phyloP scores from a whole-genome alignment of 2,797 vertebrate species.

The Leptodactylus fallax region DNA sequence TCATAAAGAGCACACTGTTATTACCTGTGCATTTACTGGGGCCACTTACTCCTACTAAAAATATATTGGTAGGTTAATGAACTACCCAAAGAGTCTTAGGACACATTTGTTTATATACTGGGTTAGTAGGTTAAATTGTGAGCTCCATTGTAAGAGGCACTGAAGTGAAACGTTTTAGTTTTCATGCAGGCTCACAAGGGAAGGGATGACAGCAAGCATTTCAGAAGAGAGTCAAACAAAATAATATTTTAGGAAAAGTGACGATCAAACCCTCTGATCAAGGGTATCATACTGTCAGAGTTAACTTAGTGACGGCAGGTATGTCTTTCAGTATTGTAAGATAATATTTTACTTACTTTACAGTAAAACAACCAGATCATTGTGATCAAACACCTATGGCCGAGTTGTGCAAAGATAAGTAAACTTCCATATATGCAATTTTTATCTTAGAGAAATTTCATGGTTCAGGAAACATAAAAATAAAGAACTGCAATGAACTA shows the following conservation, averaged over 20 bases:
- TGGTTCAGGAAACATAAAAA: neutral
- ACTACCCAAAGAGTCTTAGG: neutral
- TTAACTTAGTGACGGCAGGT: no score
- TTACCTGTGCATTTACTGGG: neutral
- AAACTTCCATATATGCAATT: neutral
- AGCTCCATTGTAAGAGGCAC: neutral
- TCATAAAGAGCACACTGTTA: neutral
- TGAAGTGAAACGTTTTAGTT: neutral
- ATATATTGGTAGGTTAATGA: conserved; percentile 1
- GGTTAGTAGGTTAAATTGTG: neutral
- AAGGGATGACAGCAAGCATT: neutral
- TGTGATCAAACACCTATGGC: no score
- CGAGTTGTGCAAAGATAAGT: no score
- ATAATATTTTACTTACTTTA: no score
- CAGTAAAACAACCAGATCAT: no score
- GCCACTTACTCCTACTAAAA: neutral
- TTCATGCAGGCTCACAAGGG: neutral
- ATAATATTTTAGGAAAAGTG: no score
- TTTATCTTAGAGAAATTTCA: neutral
- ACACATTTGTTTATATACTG: neutral
- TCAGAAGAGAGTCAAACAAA: no score
- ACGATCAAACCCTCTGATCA: no score
- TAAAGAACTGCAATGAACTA: neutral
- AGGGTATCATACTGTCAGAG: no score
- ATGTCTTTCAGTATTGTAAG: no score